Evolutionary conservation across 2,113 vertebrate species (phyloP).

Genomic region (Pseudorasbora parva): DNA sequence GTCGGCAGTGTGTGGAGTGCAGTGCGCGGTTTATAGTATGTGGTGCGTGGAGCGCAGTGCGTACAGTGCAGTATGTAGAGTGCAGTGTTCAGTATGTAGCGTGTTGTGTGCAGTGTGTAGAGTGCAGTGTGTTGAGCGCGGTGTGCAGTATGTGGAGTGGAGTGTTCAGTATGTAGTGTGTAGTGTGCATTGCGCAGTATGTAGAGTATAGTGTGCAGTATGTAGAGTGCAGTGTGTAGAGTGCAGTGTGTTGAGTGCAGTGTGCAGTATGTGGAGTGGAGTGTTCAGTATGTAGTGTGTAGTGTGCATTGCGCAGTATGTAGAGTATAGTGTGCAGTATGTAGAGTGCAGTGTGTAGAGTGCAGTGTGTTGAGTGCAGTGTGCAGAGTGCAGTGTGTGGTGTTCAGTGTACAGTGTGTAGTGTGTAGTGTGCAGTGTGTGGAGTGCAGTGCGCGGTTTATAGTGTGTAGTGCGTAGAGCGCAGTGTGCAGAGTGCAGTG

Average conservation of each 20-base stretch:
- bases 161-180: too few species aligned
- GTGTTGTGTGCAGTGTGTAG: background rate
- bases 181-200: fast-evolving
- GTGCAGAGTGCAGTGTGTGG: too few species aligned
- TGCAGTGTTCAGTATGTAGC: background rate
- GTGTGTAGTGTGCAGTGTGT: fast-evolving
- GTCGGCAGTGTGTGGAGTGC: fast-evolving
- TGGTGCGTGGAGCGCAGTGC: fast-evolving
- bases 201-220: fast-evolving
- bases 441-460: fast-evolving
- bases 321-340: fast-evolving
- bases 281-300: too few species aligned
- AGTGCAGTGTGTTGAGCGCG: background rate
- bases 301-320: fast-evolving
- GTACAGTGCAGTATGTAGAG: background rate
- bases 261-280: fast-evolving
- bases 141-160: fast-evolving
- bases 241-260: background rate
- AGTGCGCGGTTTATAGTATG: fast-evolving
- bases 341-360: background rate
- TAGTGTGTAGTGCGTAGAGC: background rate
- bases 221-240: background rate
- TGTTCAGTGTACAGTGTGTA: fast-evolving
- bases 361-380: background rate
- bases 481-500: background rate